Evolutionary conservation across 1,140 invertebrate genomes (phyloP), one percentile per base, ranked within the genome.

Genomic region (Philotrypesis tridentata): DNA sequence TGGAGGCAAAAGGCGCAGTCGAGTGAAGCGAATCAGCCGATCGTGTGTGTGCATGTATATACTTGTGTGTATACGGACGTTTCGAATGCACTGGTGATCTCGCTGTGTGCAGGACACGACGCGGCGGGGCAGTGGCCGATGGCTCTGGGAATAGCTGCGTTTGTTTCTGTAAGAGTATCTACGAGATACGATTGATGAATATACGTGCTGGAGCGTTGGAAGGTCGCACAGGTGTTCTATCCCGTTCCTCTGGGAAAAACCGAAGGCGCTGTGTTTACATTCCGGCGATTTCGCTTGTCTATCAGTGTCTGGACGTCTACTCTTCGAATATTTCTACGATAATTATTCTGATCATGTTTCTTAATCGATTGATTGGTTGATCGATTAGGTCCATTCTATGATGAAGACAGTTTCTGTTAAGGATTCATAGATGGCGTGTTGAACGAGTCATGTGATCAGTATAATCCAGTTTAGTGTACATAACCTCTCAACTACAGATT

Each of bases 1-100:
- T 33, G 17, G 40, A 70, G 40, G 65, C 40, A 63, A 79, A 79
- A 79, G 67, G 48, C 17, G 27, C 48, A 33, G 67, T 71, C n/a
- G 31, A 72, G 77, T 40, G 68, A 14, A 72, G 23, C 14, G 48
- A 61, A 74, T 55, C 72, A 48, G 27, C 43, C 27, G 72, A 60
- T 60, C 27, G 27, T 37, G 17, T 12, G 68, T 37, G 68, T 23
- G n/a, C 25, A n/a, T n/a, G n/a, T n/a, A n/a, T n/a, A n/a, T n/a
- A n/a, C n/a, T n/a, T n/a, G 48, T 55, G 21, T 21, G 48, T 55
- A n/a, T 17, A 17, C 43, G 43, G 48, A 14, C 48, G 63, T 27
- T 65, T 65, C 9, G 25, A 65, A 65, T 65, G 63, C n/a, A 21
- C 63, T 55, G 17, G 43, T 48, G 43, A 65, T 48, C 43, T 48